Conservation (phyloP, 2,888 invertebrate genomes). For the Xestia sexstrigata region DNA sequence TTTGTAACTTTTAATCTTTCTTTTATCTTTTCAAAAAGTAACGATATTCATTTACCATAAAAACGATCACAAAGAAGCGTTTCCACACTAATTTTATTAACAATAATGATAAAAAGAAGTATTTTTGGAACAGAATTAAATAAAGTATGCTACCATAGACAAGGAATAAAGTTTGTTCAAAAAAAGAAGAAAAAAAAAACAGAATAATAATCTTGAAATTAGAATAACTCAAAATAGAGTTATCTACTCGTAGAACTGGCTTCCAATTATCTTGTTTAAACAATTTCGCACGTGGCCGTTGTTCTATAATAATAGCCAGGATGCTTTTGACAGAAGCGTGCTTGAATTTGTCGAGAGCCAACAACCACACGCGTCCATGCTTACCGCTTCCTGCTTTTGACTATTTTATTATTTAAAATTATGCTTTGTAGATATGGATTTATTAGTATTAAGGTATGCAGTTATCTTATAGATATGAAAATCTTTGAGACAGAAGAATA, state of each 20-base stretch:
- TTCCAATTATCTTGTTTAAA: slow-evolving; percentile 15
- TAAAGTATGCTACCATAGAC: background rate
- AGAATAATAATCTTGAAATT: slow-evolving; percentile 3
- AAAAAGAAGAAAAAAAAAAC: background rate
- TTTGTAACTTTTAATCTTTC: background rate
- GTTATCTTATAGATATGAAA: background rate
- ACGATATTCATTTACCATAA: background rate
- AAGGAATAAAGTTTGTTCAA: background rate
- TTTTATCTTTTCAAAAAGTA: background rate
- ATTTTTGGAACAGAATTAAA: background rate
- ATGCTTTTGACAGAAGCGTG: slow-evolving; percentile 40
- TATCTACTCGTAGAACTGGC: slow-evolving; percentile 27
- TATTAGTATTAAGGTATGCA: background rate
- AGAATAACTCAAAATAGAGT: slow-evolving; percentile 10
- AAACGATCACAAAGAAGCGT: background rate
- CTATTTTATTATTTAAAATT: background rate
- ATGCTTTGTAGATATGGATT: background rate
- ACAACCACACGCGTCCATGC: slow-evolving; percentile 76
- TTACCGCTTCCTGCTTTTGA: slow-evolving; percentile 66
- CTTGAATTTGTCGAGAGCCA: slow-evolving; percentile 55
- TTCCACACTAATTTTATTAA: background rate
- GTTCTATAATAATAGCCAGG: slow-evolving; percentile 44
- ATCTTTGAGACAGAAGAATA: background rate
- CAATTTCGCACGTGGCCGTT: slow-evolving; percentile 43
- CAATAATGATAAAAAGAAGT: background rate